Evolutionary conservation across 2,797 vertebrate species (phyloP).

Genomic region (Liasis olivaceus): DNA sequence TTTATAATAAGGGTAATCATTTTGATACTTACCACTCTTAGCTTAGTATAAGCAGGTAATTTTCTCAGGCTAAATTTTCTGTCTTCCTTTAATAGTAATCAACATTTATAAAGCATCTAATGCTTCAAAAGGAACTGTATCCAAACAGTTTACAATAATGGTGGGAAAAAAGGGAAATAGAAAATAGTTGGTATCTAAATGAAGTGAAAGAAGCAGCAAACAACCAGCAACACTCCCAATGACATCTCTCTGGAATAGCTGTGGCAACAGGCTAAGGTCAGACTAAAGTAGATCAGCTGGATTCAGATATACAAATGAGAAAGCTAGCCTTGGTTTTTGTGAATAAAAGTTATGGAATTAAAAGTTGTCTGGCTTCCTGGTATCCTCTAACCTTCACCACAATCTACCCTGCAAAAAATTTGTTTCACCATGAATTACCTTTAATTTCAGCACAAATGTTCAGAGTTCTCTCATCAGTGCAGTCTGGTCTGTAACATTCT

Average conservation of each 20-base stretch:
- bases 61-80: background rate
- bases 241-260: background rate
- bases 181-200: background rate
- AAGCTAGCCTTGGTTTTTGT: background rate
- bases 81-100: background rate
- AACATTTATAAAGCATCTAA: background rate
- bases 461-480: conserved; percentile 40
- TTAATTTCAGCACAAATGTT: conserved; percentile 57
- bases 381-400: background rate
- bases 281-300: background rate
- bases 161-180: background rate
- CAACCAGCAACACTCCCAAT: background rate
- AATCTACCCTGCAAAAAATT: background rate
- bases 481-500: conserved; percentile 59
- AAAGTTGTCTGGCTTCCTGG: background rate
- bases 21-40: background rate
- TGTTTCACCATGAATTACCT: conserved; percentile 63
- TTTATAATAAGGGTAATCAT: background rate
- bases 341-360: background rate
- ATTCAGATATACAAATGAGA: background rate
- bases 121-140: background rate
- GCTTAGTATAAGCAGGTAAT: background rate
- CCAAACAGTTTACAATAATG: background rate
- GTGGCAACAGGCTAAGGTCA: background rate
- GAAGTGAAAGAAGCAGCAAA: background rate